Conservation (phyloP, 2,888 invertebrate genomes). For the Acrobasis repandana region DNA sequence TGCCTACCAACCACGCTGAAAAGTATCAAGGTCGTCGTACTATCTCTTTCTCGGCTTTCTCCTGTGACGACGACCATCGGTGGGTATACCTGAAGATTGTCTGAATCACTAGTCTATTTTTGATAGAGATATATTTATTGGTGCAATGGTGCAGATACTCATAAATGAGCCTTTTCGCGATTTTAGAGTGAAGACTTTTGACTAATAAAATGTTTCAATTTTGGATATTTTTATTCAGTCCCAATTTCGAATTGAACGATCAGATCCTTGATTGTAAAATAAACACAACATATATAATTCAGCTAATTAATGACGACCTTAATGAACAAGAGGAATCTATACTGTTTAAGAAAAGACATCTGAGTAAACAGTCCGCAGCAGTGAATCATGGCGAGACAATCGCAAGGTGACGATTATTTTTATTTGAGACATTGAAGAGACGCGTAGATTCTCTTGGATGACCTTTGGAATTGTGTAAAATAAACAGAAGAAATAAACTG, state of each 20-base stretch:
- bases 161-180: no score
- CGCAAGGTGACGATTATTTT: constrained; percentile 20
- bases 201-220: no score
- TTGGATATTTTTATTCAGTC: not conserved
- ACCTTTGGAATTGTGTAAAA: constrained; percentile 6
- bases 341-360: constrained; percentile 6
- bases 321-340: constrained; percentile 6
- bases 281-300: not conserved
- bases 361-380: constrained; percentile 1
- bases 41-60: no score
- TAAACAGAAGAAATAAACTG: constrained; percentile 1
- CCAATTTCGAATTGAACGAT: not conserved
- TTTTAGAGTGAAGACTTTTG: no score
- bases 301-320: constrained; percentile 11
- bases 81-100: no score
- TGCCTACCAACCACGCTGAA: no score
- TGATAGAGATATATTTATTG: no score
- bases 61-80: no score
- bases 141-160: no score
- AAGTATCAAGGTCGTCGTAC: no score
- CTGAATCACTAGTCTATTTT: no score
- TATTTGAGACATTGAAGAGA: constrained; percentile 14
- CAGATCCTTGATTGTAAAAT: constrained; percentile 3
- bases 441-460: constrained; percentile 8
- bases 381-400: constrained; percentile 16